Percentiles rank a stretch among this genome's conserved stretches.
Evolutionary conservation across 1,140 invertebrate species (phyloP).

Genomic region (Diploscapter pachys): DNA sequence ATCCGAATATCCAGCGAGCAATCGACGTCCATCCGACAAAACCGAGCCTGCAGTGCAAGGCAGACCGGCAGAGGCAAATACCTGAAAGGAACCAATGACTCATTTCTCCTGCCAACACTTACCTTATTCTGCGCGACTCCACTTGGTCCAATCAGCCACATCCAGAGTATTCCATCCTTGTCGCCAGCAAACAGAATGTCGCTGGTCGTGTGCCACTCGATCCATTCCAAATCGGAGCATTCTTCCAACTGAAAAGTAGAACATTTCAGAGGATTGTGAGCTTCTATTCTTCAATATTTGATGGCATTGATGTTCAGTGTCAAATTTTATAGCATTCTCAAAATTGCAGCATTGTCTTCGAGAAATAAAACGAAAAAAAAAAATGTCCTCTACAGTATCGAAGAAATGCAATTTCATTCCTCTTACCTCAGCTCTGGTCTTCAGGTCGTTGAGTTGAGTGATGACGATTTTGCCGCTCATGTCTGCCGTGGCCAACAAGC

Average conservation of each 20-base stretch:
- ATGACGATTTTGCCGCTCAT: slow-evolving; percentile 43
- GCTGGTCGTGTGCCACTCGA: slow-evolving; percentile 31
- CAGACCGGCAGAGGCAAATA: slow-evolving; percentile 30
- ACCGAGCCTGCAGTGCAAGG: slow-evolving; percentile 35
- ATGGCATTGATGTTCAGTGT: too few relatives aligned
- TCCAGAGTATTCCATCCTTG: slow-evolving; percentile 41
- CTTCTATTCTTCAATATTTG: too few relatives aligned
- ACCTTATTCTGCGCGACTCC: slow-evolving; percentile 43
- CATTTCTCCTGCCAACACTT: background rate
- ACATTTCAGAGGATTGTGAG: too few relatives aligned
- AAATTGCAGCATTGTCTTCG: too few relatives aligned
- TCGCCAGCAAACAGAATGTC: slow-evolving; percentile 44
- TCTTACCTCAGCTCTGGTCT: slow-evolving; percentile 16
- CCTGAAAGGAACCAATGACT: slow-evolving; percentile 8
- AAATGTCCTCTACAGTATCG: too few relatives aligned
- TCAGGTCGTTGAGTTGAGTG: slow-evolving; percentile 20
- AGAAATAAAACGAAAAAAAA: too few relatives aligned
- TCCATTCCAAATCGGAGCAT: slow-evolving; percentile 41
- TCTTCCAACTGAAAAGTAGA: slow-evolving; percentile 33
- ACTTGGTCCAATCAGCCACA: slow-evolving; percentile 40
- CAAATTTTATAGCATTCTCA: too few relatives aligned
- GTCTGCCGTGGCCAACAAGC: slow-evolving; percentile 39
- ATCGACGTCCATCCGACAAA: slow-evolving; percentile 37
- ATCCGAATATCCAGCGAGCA: slow-evolving; percentile 38
- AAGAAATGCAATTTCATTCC: too few relatives aligned